phyloP scores from a whole-genome alignment of 2,113 vertebrate species.

The Rutilus rutilus region DNA sequence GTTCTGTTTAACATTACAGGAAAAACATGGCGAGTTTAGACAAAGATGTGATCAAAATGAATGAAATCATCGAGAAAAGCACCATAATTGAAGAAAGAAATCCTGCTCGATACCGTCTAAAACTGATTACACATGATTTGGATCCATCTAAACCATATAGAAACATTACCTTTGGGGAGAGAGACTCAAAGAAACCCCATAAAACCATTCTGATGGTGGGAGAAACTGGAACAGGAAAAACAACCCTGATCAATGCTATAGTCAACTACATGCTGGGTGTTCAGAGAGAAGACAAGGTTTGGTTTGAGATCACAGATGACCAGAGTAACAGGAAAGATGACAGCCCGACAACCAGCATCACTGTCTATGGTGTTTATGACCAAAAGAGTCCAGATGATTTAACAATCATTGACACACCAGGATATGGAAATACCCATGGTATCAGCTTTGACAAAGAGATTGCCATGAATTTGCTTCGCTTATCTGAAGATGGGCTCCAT shows the following conservation, averaged over 20 bases:
- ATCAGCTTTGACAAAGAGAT: background rate
- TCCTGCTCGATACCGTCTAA: background rate
- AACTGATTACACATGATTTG: background rate
- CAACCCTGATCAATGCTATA: background rate
- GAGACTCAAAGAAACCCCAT: background rate
- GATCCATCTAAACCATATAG: background rate
- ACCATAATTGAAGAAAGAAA: fast-evolving
- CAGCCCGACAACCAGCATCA: background rate
- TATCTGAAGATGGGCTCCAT: background rate
- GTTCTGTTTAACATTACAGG: no score
- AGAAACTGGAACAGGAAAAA: slow-evolving; percentile 7
- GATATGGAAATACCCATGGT: background rate
- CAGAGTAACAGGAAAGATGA: background rate
- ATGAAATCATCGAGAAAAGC: background rate
- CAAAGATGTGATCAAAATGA: no score
- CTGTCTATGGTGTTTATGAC: background rate
- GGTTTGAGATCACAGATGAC: slow-evolving; percentile 13
- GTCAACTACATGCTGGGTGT: slow-evolving; percentile 60
- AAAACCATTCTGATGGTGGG: slow-evolving; percentile 55
- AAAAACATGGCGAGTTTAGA: no score
- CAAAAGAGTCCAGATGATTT: background rate
- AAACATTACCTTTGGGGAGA: background rate
- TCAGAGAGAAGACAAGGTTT: slow-evolving; percentile 40
- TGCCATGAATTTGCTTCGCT: fast-evolving
- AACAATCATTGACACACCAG: slow-evolving; percentile 3